Percentiles rank a stretch among this genome's conserved stretches.
Evolutionary conservation across 1,140 invertebrate genomes (phyloP).

Genomic region (Venturia canescens): DNA sequence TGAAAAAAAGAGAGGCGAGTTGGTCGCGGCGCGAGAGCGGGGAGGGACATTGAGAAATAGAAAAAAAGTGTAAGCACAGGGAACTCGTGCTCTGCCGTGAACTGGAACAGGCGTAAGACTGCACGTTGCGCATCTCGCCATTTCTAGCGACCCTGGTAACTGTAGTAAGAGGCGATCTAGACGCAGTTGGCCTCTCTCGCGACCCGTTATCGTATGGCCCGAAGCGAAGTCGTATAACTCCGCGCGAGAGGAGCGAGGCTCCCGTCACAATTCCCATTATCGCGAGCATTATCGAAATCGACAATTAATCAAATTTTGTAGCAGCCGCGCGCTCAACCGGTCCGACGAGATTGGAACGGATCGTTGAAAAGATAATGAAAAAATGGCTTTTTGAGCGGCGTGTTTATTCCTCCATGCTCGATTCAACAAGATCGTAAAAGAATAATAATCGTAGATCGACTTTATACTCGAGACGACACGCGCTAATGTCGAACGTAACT

Average conservation of each 20-base stretch:
- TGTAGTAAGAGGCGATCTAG: slow-evolving; percentile 25
- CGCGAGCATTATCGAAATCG: background rate
- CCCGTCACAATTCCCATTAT: background rate
- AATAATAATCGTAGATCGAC: too few species aligned
- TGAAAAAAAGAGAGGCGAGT: background rate
- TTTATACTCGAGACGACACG: too few species aligned
- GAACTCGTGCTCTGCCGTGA: slow-evolving; percentile 16
- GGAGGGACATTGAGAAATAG: background rate
- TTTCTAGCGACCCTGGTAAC: slow-evolving; percentile 28
- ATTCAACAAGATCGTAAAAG: too few species aligned
- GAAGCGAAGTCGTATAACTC: background rate
- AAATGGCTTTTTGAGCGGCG: too few species aligned
- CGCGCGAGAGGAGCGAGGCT: background rate
- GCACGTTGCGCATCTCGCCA: slow-evolving; percentile 19
- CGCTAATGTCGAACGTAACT: too few species aligned
- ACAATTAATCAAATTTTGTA: too few species aligned
- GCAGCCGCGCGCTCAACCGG: too few species aligned
- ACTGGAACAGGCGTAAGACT: slow-evolving; percentile 15
- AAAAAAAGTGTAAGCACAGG: too few species aligned
- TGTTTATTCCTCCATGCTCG: too few species aligned
- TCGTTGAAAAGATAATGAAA: too few species aligned
- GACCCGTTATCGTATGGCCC: background rate
- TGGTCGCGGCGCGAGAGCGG: too few species aligned
- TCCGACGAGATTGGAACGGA: too few species aligned
- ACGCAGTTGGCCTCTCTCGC: background rate